A percentile compares a stretch with the other conserved stretches of the same genome.
These are phyloP conservation scores for Cotesia vestalis DNA, from an alignment of 1,140 invertebrate genomes.

Conservation along the genomic window DNA sequence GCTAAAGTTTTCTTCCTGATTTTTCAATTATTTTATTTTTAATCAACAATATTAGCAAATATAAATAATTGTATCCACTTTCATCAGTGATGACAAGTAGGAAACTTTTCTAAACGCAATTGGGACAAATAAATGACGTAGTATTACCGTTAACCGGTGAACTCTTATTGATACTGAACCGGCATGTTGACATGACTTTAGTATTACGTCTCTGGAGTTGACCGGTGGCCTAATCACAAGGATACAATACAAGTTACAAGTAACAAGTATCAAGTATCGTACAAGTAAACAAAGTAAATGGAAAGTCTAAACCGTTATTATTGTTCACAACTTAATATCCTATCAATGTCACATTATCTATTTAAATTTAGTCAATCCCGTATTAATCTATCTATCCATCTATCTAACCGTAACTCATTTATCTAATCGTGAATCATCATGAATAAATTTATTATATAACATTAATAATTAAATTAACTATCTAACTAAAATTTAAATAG, in stretches of 20 bases:
- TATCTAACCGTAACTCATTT: background rate
- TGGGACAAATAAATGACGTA: slow-evolving; percentile 46
- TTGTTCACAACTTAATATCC: slow-evolving; percentile 39
- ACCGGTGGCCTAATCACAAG: slow-evolving; percentile 13
- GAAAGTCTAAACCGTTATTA: slow-evolving; percentile 51
- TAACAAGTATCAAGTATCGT: background rate
- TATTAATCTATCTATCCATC: background rate
- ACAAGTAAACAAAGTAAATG: slow-evolving; percentile 38
- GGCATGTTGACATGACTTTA: slow-evolving; percentile 22
- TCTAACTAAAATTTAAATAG: no score
- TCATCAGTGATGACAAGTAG: slow-evolving; percentile 43
- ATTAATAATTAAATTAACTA: no score
- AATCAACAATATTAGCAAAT: background rate
- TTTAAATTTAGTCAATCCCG: slow-evolving; percentile 24
- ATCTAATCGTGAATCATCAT: background rate
- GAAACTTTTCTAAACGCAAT: slow-evolving; percentile 54
- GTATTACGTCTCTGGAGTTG: slow-evolving; percentile 7
- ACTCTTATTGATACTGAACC: slow-evolving; percentile 1
- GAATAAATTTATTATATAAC: no score
- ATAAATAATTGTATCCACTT: background rate
- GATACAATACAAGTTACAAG: slow-evolving; percentile 8
- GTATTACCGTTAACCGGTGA: slow-evolving; percentile 51
- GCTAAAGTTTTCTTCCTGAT: background rate
- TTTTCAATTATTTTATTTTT: background rate
- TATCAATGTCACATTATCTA: slow-evolving; percentile 34